Conservation (phyloP, 2,888 invertebrate genomes). For the Microctonus brassicae region DNA sequence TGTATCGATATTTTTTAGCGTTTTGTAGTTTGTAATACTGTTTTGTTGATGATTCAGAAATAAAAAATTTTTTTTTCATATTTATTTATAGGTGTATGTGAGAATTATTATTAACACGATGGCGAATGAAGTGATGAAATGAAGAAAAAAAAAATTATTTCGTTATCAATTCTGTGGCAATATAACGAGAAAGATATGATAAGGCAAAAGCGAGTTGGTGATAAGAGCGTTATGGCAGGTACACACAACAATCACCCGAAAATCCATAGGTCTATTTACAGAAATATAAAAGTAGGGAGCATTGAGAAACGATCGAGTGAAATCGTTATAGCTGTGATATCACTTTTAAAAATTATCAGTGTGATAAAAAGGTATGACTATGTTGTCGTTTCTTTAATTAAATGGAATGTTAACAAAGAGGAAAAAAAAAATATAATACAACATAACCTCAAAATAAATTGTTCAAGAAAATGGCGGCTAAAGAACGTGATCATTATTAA, state of each 20-base stretch:
- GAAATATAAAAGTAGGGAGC: conserved; percentile 14
- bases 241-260: conserved; percentile 31
- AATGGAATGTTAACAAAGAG: not conserved
- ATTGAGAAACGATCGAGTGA: conserved; percentile 9
- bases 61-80: too few species aligned
- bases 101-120: not conserved
- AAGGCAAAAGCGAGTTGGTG: conserved; percentile 11
- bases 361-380: conserved; percentile 7
- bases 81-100: not conserved
- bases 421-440: not conserved
- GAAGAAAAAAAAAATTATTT: conserved; percentile 8
- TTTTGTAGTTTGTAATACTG: too few species aligned
- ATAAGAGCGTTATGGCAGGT: conserved; percentile 22
- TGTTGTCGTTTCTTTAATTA: not conserved
- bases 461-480: too few species aligned
- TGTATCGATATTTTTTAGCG: too few species aligned
- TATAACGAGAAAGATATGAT: conserved; percentile 32
- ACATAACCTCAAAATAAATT: too few species aligned
- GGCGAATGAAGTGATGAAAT: not conserved
- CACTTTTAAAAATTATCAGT: conserved; percentile 28
- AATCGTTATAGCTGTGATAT: not conserved
- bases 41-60: too few species aligned
- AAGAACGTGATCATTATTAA: too few species aligned
- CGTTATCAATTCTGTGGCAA: conserved; percentile 31
- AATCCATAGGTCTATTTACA: conserved; percentile 38